Base-by-base conservation (phyloP, 2,113 vertebrate species). In the Menidia beryllina region DNA sequence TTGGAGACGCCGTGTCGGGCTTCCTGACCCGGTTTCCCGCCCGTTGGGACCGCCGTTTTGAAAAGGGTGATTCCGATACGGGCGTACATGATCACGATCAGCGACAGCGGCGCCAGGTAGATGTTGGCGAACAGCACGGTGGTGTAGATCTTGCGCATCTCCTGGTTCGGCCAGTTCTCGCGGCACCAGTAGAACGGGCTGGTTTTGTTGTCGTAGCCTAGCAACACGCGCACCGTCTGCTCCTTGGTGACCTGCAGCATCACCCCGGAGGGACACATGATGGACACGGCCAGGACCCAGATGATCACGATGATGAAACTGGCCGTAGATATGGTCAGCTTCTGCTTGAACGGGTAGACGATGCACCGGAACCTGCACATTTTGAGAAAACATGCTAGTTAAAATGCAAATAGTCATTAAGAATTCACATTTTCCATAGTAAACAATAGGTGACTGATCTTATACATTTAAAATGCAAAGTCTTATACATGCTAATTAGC, bases 111-210 rank as follows among this genome's bases (percentile, higher is more conserved):
- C 0, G 94, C 95, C 45, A 98, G 90, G 62, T 97, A 99, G 77
- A 99, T 96, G 36, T 94, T 97, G 23, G 94, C 94, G 69, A 98
- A 98, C 5, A 99, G 91, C 19, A 97, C 94, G 0, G 95, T 96
- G 0, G 97, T 98, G 50, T 98, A 99, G 27, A 97, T 91, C 86
- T 94, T 97, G 25, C 95, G 94, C 96, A 98, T 97, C 2, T 88
- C 94, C 0, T 92, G 94, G 62, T 93, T 92, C 0, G 96, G 97
- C 97, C 97, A 98, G 70, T 95, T 94, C 83, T 97, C 97, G 10
- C 91, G 86, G 88, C 97, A 97, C 96, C 96, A 98, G 64, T 95
- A 96, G 20, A 96, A 93, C 0, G 95, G 93, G 34, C 64, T 92
- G 0, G 93, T 95, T 85, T 92, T 85, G 20, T 95, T 96, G 81